Percentiles rank a stretch among this genome's conserved stretches.
These are phyloP conservation scores for Sylvicapra grimmia DNA, from an alignment of 2,113 vertebrate genomes.

Conservation along the genomic window DNA sequence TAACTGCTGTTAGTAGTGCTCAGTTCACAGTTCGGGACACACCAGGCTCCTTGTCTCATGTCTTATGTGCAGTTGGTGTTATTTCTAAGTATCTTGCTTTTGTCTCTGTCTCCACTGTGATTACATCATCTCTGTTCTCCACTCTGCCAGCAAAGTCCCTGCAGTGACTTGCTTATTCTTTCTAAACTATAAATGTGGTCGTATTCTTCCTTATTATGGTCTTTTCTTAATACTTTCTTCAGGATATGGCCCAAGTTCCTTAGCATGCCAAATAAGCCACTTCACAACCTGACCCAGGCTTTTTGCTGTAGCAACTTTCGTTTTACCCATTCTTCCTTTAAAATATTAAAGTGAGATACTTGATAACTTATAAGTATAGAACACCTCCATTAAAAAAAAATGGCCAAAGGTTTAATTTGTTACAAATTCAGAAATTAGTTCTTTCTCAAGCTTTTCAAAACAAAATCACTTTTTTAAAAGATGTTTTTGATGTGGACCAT, in stretches of 20 bases:
- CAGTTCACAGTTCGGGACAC: background rate
- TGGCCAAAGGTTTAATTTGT: background rate
- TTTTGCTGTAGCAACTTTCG: background rate
- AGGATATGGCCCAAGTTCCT: background rate
- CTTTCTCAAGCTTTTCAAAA: background rate
- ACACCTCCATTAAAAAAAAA: background rate
- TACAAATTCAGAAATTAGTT: background rate
- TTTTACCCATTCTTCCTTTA: background rate
- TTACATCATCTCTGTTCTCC: background rate
- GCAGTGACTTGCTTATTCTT: background rate
- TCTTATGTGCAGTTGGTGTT: background rate
- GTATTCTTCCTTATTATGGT: background rate
- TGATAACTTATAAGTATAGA: background rate
- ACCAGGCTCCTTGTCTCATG: background rate
- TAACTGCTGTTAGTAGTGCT: constrained; percentile 30
- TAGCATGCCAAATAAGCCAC: background rate
- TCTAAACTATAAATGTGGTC: background rate
- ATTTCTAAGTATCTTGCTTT: background rate
- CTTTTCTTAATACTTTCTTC: background rate
- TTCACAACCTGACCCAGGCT: background rate
- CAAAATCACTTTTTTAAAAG: background rate
- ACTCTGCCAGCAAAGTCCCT: background rate
- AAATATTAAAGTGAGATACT: background rate
- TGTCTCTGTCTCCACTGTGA: background rate
- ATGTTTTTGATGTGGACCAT: background rate